Evolutionary conservation across 2,113 vertebrate genomes (phyloP).

Genomic region (Chrysemys picta): DNA sequence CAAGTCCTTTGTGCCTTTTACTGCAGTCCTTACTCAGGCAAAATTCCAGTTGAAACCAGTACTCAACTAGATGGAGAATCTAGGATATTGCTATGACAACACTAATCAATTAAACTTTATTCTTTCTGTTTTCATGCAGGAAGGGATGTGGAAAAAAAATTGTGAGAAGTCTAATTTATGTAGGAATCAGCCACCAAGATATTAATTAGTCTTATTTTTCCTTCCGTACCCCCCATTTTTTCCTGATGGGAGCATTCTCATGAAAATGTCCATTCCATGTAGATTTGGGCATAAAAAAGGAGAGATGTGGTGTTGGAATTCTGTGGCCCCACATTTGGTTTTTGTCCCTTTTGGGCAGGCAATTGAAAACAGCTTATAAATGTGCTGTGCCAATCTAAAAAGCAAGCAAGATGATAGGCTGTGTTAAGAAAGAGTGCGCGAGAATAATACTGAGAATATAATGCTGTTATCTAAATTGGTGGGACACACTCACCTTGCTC

Average conservation of each 20-base stretch:
- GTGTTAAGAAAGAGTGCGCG: background rate
- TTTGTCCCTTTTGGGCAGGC: background rate
- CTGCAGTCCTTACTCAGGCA: background rate
- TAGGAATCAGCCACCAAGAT: background rate
- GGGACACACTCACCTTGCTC: background rate
- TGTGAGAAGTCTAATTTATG: background rate
- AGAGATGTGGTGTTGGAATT: background rate
- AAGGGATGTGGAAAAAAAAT: background rate
- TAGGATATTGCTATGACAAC: background rate
- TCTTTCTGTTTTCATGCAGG: background rate
- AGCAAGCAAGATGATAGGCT: background rate
- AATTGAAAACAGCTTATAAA: background rate
- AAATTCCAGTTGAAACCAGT: background rate
- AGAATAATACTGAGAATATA: background rate
- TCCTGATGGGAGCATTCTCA: background rate
- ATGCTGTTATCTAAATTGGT: background rate
- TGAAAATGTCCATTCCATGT: background rate
- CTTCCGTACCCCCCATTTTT: background rate
- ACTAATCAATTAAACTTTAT: background rate
- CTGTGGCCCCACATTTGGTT: background rate
- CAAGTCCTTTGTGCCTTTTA: background rate
- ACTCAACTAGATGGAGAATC: background rate
- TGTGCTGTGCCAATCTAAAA: constrained; percentile 5
- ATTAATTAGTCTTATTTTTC: background rate
- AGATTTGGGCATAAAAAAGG: background rate